These are phyloP conservation scores for Tipula confusa DNA, from an alignment of 2,888 invertebrate species.

Conservation along the genomic window DNA sequence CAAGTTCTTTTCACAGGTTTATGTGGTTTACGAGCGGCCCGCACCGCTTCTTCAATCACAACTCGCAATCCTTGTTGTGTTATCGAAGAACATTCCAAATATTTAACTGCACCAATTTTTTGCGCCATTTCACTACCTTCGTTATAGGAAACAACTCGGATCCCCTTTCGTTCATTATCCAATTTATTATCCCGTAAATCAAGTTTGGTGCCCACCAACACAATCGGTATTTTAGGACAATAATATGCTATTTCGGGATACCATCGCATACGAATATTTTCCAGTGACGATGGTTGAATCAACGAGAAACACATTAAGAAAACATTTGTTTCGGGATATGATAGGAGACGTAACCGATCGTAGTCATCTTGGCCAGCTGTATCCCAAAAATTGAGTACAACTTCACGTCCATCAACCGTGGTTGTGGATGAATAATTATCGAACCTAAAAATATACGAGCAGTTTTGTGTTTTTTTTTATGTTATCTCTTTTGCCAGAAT, in stretches of 20 bases:
- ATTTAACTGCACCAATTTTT: conserved; percentile 94
- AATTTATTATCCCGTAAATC: conserved; percentile 96
- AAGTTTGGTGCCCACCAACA: conserved; percentile 95
- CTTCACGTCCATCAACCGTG: conserved; percentile 98
- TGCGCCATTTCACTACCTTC: conserved; percentile 95
- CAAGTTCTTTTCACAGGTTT: too few species aligned
- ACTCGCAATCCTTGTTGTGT: conserved; percentile 98
- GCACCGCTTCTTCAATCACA: conserved; percentile 98
- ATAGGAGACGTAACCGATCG: conserved; percentile 89
- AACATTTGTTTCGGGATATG: conserved; percentile 98
- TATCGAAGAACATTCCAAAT: conserved; percentile 95
- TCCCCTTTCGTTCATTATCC: conserved; percentile 93
- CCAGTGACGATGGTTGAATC: conserved; percentile 98
- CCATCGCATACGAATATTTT: conserved; percentile 99
- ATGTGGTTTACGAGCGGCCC: conserved; percentile 95
- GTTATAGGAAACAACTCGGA: conserved; percentile 97
- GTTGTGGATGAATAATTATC: conserved; percentile 99
- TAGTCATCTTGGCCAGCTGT: conserved; percentile 96
- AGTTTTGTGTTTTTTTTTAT: neutral
- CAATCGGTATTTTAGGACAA: conserved; percentile 97
- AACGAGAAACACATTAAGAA: conserved; percentile 98
- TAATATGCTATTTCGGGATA: conserved; percentile 99
- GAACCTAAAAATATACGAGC: conserved; percentile 64
- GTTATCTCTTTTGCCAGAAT: too few species aligned
- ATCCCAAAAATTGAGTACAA: conserved; percentile 73